Conservation (phyloP, 1,140 invertebrate genomes). For the Manduca sexta region DNA sequence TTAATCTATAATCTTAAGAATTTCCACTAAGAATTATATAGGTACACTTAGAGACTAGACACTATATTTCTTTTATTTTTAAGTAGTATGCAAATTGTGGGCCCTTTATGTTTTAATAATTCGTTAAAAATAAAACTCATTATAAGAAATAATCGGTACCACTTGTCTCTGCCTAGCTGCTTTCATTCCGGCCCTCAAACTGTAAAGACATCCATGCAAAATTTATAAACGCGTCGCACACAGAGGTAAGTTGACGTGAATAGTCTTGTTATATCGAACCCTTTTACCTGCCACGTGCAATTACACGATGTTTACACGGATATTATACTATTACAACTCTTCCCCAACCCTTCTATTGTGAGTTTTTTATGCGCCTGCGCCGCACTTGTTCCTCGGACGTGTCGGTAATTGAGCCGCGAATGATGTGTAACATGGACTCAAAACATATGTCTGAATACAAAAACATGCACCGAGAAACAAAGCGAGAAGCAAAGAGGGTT, state of each 20-base stretch:
- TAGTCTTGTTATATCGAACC: conserved; percentile 29
- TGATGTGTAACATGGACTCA: conserved; percentile 9
- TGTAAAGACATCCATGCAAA: too few species aligned
- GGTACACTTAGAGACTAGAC: too few species aligned
- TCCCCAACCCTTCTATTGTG: conserved; percentile 60
- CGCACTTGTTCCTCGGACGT: conserved; percentile 45
- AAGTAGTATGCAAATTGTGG: too few species aligned
- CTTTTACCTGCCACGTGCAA: conserved; percentile 54
- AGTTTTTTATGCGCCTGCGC: conserved; percentile 36
- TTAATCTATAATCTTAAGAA: too few species aligned
- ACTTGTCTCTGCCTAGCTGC: too few species aligned
- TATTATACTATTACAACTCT: conserved; percentile 56
- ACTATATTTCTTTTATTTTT: too few species aligned
- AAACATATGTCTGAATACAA: conserved; percentile 15
- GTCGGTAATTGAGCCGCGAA: conserved; percentile 38
- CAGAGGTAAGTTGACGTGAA: not conserved
- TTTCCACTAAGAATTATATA: too few species aligned
- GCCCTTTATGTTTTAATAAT: too few species aligned
- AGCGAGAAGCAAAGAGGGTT: conserved; percentile 10
- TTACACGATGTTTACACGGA: conserved; percentile 69
- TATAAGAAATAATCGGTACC: too few species aligned
- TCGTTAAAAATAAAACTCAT: too few species aligned
- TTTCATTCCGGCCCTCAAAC: too few species aligned
- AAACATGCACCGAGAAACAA: conserved; percentile 4
- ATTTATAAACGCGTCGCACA: too few species aligned